A percentile compares a stretch with the other conserved stretches of the same genome.
Evolutionary conservation across 1,140 invertebrate species (phyloP).

Genomic region (Caerostris darwini): DNA sequence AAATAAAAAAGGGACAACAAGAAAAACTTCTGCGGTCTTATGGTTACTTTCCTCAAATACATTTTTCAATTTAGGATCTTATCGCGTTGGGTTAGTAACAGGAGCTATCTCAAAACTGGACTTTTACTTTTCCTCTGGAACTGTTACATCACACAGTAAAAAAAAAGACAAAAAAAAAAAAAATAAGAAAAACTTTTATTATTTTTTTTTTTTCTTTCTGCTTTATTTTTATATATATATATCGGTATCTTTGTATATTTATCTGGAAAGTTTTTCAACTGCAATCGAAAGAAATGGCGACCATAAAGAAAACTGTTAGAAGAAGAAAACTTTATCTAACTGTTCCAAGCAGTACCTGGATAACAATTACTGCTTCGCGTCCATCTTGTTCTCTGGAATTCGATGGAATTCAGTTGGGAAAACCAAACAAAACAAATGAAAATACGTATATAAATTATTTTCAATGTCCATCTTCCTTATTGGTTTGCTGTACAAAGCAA

Average conservation of each 20-base stretch:
- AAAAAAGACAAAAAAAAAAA: neutral
- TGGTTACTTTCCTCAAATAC: conserved; percentile 69
- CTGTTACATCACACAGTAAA: conserved; percentile 34
- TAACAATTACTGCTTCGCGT: conserved; percentile 40
- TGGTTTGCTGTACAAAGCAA: neutral
- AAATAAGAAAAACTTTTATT: neutral
- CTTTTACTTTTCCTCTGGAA: conserved; percentile 45
- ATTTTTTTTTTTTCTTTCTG: conserved; percentile 13
- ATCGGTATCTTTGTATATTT: conserved; percentile 56
- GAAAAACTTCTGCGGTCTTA: conserved; percentile 56
- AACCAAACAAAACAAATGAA: neutral
- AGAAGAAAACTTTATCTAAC: conserved; percentile 27
- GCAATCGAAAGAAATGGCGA: neutral
- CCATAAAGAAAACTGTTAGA: neutral
- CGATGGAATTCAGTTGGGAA: neutral
- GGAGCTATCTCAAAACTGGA: conserved; percentile 49
- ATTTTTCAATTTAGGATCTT: conserved; percentile 76
- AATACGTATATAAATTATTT: conserved; percentile 37
- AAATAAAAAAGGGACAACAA: conserved; percentile 18
- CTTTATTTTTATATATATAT: neutral
- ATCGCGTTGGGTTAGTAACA: conserved; percentile 56
- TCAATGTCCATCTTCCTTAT: neutral
- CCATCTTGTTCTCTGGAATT: neutral
- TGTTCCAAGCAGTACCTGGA: conserved; percentile 3
- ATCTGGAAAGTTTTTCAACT: conserved; percentile 65